Percentiles rank a stretch among this genome's conserved stretches.
These are phyloP conservation scores for Geophilus truncorum DNA, from an alignment of 2,888 invertebrate species.

Conservation along the genomic window DNA sequence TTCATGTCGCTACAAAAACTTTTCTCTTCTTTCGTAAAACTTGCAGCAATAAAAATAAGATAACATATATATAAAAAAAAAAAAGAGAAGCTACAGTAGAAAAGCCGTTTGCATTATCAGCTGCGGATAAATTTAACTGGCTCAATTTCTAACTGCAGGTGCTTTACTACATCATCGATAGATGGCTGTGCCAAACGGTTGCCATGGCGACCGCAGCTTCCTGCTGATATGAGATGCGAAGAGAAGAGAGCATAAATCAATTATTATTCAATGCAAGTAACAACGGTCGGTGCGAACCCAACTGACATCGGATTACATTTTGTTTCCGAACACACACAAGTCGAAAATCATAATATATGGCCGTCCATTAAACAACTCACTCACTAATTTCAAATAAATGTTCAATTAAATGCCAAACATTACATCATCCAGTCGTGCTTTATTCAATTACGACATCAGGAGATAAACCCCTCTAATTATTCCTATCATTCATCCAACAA, in stretches of 20 bases:
- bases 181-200: background rate
- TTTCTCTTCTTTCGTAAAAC: background rate
- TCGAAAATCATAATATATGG: constrained; percentile 3
- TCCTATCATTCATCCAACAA: constrained; percentile 16
- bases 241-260: constrained; percentile 7
- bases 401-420: constrained; percentile 15
- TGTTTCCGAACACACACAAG: background rate
- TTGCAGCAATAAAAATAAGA: background rate
- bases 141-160: constrained; percentile 20
- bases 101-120: constrained; percentile 6
- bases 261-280: constrained; percentile 20
- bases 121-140: constrained; percentile 16
- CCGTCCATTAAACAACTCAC: background rate
- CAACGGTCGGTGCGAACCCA: constrained; percentile 9
- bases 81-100: too few species aligned
- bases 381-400: constrained; percentile 20
- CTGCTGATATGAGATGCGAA: constrained; percentile 12
- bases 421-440: constrained; percentile 7
- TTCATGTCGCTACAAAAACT: background rate
- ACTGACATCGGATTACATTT: constrained; percentile 20
- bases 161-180: constrained; percentile 15
- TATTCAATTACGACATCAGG: constrained; percentile 8
- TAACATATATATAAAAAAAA: background rate
- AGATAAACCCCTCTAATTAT: constrained; percentile 3
- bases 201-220: background rate